Evolutionary conservation across 2,113 vertebrate genomes (phyloP).

Genomic region (Ascaphus truei): DNA sequence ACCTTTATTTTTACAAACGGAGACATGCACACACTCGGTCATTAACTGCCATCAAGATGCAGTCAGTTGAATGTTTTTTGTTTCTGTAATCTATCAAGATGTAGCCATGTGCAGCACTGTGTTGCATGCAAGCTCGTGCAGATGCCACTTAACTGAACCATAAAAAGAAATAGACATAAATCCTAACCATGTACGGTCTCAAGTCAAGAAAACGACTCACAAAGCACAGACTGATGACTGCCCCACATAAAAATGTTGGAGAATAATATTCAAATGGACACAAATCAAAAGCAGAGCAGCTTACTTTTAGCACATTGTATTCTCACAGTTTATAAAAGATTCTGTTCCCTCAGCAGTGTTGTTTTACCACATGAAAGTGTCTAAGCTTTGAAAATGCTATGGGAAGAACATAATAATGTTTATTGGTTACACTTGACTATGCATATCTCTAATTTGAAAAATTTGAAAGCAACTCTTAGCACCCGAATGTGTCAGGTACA

Average conservation of each 20-base stretch:
- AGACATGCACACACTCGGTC: no score
- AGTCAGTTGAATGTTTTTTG: no score
- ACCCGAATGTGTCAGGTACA: neutral
- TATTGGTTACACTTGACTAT: neutral
- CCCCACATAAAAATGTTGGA: slow-evolving; percentile 21
- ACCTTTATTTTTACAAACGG: no score
- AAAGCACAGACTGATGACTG: slow-evolving; percentile 14
- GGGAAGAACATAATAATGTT: neutral
- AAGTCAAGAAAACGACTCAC: neutral
- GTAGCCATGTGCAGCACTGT: neutral
- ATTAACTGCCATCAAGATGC: no score
- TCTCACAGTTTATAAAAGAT: neutral
- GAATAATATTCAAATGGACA: slow-evolving; percentile 12
- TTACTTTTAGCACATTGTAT: neutral
- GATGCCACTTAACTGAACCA: neutral
- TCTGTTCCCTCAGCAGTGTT: neutral
- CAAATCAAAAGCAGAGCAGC: neutral
- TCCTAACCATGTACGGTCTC: slow-evolving; percentile 25
- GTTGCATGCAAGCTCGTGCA: no score
- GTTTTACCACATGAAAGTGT: neutral
- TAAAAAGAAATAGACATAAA: neutral
- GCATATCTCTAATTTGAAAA: neutral
- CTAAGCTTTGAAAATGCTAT: neutral
- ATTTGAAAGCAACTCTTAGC: neutral
- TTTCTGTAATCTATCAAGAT: no score